Evolutionary conservation across 1,140 invertebrate species (phyloP), one percentile per base, ranked within the genome.

Genomic region (Acromyrmex echinatior): DNA sequence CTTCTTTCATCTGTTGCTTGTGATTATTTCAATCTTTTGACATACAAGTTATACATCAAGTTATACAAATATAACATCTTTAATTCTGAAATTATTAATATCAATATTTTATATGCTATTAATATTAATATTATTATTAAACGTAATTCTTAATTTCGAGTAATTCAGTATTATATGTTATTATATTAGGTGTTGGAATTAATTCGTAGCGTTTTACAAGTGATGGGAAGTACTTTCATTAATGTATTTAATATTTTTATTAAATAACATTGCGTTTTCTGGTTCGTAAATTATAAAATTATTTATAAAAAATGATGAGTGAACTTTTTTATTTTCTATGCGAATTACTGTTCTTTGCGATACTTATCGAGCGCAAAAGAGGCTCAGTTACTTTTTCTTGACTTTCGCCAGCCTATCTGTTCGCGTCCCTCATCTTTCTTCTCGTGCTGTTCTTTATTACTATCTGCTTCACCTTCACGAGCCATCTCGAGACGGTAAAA

Each of bases 391-490:
- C 39, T 73, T 60, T 28, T 53, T 39, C 49, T 39, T 35, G 21
- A 62, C 39, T 76, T 74, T 63, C 28, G 70, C 45, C 70, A 84
- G 70, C 14, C 70, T 58, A 84, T 84, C 70, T 51, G 49, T 56
- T 80, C 53, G 31, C 21, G 39, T 21, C 39, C 18, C 25, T 60
- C 53, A 28, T 81, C 66, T 60, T 68, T 73, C 53, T 76, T 56
- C 10, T n/a, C 62, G 39, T 28, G 78, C 58, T 87, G 82, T 74
- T 87, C 58, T 81, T 88, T 66, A 60, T 86, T 53, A 63, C 39
- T 66, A 87, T 90, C 62, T 60, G 71, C 21, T 62, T 77, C 53
- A 80, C 78, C 66, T 60, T 35, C 63, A 65, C 81, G 12, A 45
- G 76, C 45, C 68, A 51, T 51, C 49, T 62, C 51, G 62, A 39